Percentiles rank a stretch among this genome's conserved stretches.
phyloP scores from a whole-genome alignment of 2,888 invertebrate species.

The Nasonovia ribisnigri region DNA sequence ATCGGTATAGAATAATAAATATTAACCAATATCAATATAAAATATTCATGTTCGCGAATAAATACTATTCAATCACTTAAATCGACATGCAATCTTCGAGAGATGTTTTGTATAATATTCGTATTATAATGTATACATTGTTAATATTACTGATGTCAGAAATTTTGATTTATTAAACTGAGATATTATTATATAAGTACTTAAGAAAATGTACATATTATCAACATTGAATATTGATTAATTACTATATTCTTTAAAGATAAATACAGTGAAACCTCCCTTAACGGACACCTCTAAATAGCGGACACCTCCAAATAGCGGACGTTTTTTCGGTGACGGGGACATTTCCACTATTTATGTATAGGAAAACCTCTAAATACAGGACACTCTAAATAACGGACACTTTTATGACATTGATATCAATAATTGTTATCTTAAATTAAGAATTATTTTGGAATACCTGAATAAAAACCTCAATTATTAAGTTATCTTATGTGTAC shows the following conservation, averaged over 20 bases:
- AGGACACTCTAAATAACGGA: too few species aligned
- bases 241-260: neutral
- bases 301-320: too few species aligned
- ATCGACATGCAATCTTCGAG: neutral
- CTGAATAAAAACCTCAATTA: too few species aligned
- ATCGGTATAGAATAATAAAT: neutral
- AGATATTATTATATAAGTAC: neutral
- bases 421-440: too few species aligned
- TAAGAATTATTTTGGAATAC: too few species aligned
- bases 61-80: neutral
- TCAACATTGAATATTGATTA: neutral
- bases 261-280: too few species aligned
- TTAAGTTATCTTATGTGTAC: too few species aligned
- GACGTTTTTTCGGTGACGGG: too few species aligned
- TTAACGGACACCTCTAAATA: too few species aligned
- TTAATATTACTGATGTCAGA: neutral
- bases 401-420: too few species aligned
- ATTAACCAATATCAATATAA: neutral
- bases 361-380: too few species aligned
- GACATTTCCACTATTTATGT: too few species aligned
- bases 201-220: neutral
- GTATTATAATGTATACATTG: neutral
- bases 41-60: neutral
- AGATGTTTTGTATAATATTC: neutral
- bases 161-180: neutral